These are phyloP conservation scores for Chaetops frenatus DNA, from an alignment of 2,113 vertebrate species.

Conservation along the genomic window DNA sequence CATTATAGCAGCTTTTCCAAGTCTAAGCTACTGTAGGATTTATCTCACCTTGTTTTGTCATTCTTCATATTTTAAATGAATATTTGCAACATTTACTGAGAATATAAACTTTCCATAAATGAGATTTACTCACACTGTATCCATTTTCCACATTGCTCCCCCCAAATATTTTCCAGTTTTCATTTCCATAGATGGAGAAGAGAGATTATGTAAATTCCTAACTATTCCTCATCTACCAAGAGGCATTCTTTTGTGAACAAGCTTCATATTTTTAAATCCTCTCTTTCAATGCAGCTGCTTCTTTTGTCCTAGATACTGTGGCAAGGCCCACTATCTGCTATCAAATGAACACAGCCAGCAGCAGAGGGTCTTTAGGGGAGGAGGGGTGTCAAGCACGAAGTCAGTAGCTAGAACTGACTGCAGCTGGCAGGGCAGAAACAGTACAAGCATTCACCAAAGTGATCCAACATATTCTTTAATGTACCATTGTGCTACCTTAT, in stretches of 20 bases:
- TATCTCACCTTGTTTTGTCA: background rate
- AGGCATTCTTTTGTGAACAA: slow-evolving; percentile 21
- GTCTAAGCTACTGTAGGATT: background rate
- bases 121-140: background rate
- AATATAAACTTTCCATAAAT: background rate
- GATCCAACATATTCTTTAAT: background rate
- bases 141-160: background rate
- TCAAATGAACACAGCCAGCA: slow-evolving; percentile 16
- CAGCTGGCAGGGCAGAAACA: slow-evolving; percentile 18
- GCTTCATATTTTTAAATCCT: slow-evolving; percentile 34
- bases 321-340: slow-evolving; percentile 1
- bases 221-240: background rate
- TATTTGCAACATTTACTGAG: background rate
- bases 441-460: background rate
- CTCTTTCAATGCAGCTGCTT: slow-evolving; percentile 43
- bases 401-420: slow-evolving; percentile 17
- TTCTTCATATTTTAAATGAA: background rate
- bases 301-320: slow-evolving; percentile 16
- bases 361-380: background rate
- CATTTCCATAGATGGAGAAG: background rate
- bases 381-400: slow-evolving; percentile 12
- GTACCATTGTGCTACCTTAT: background rate
- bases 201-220: background rate
- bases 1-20: background rate
- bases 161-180: background rate